Percentiles rank a stretch among this genome's conserved stretches.
Evolutionary conservation across 2,113 vertebrate species (phyloP).

Genomic region (Sander vitreus): DNA sequence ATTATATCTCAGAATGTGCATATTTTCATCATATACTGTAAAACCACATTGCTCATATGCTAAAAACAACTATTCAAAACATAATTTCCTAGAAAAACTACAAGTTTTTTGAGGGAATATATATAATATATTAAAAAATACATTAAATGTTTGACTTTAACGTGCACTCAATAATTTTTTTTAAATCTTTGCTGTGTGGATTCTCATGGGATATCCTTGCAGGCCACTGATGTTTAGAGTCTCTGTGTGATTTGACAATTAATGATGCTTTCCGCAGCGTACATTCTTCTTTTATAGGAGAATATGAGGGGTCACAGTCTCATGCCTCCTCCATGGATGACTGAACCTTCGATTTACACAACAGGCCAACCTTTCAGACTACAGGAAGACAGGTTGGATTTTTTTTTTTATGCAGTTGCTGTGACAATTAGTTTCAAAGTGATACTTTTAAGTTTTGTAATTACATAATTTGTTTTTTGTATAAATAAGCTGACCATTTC

Average conservation of each 20-base stretch:
- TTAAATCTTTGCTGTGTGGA: background rate
- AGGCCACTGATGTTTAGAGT: conserved; percentile 24
- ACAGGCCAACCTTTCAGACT: conserved; percentile 15
- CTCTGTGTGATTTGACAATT: conserved; percentile 45
- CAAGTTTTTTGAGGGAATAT: too few species aligned
- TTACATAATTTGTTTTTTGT: background rate
- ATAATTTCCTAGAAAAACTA: background rate
- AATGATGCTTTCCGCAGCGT: conserved; percentile 32
- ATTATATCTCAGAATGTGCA: conserved; percentile 34
- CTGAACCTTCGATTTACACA: conserved; percentile 48
- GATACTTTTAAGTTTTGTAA: background rate
- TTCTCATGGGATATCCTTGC: conserved; percentile 2
- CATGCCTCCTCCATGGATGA: conserved; percentile 31
- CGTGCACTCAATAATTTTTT: background rate
- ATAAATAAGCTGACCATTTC: background rate
- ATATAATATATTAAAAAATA: background rate
- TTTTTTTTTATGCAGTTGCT: background rate
- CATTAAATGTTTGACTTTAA: background rate
- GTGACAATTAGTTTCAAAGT: background rate
- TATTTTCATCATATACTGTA: conserved; percentile 28
- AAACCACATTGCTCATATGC: background rate
- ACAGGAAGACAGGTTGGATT: background rate
- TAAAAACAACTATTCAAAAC: background rate
- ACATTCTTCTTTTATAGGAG: conserved; percentile 35
- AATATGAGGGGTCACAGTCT: conserved; percentile 37